Base-by-base conservation (phyloP, 2,113 vertebrate species). In the Odocoileus virginianus region DNA sequence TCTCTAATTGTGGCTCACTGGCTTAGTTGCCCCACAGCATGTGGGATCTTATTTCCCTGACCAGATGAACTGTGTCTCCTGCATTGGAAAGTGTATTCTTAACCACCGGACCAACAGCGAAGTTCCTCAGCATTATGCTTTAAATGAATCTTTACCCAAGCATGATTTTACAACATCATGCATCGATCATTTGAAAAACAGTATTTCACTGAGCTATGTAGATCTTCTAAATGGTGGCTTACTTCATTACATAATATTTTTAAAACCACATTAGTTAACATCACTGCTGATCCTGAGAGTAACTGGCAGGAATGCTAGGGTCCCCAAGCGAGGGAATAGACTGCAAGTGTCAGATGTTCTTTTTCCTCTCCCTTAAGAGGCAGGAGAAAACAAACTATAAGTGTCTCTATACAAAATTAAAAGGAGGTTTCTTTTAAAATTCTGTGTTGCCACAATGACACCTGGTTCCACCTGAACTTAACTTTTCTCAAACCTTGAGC, bases 131-230 rank as follows among this genome's bases (percentile, higher is more conserved):
- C 17, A 9, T 71, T 71, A 71, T 71, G n/a, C 7, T 93, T 86
- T 89, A 96, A 90, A 86, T 86, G 43, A 16, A 95, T 93, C 87
- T 57, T 97, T 71, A 81, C 45, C 3, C 7, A 89, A 36, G 50
- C 15, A 94, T 83, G 16, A 89, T 57, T 96, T 95, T 58, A 89
- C 43, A 97, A 87, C 47, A 97, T 40, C 57, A 91, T 85, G 30
- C 30, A 95, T 47, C 60, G 58, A 89, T 97, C n/a, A 83, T 94
- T 94, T 67, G 61, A 11, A 85, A 97, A 96, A 55, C 90, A 91
- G 58, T 83, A 47, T 54, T 89, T 96, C 55, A 61, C 36, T 91
- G 45, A 94, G 17, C 64, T 89, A 60, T 60, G 25, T 27, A 97
- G 64, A 87, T 74, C 27, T 92, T 91, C 47, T 85, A 96, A 86